Evolutionary conservation across 2,113 vertebrate genomes (phyloP), one percentile per base, ranked within the genome.

Genomic region (Mesocricetus auratus): DNA sequence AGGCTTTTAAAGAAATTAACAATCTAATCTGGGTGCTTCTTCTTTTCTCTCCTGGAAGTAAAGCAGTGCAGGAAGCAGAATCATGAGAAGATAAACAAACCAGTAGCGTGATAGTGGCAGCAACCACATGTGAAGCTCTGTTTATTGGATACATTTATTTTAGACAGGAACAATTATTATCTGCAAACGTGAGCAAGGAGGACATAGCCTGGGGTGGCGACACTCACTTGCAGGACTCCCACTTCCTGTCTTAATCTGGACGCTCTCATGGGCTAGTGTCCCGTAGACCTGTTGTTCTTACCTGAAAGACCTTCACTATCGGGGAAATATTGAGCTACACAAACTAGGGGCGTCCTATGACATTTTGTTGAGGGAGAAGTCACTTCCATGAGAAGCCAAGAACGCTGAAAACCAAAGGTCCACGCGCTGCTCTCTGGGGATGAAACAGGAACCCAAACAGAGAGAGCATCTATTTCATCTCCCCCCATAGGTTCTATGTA

Each of bases 91-190:
- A 90, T 71, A 73, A 83, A 42, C n/a, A 93, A 92, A 87, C 66
- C 78, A 89, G 85, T 92, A 88, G 29, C 66, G 71, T 91, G 77
- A 95, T 96, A 75, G 85, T 10, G 90, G 12, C 62, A 92, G 85
- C 13, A 64, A 85, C 36, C 26, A 92, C 2, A 11, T 22, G 9
- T 83, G 83, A 92, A 93, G 26, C 60, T 74, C n/a, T 58, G 10
- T 60, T 85, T 92, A 94, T 91, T 91, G 86, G 83, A 39, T 93
- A 36, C 74, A 88, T 83, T 86, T 89, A 42, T 58, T 77, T 73
- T 26, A 73, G 33, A 88, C 64, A 62, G 81, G 89, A 60, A 39
- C 77, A 68, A 64, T n/a, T 42, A 82, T 68, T 85, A n/a, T 64
- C 78, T 13, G 47, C 64, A 89, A 96, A 89, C 33, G n/a, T 74